These are phyloP conservation scores for Stenichneumon culpator DNA, from an alignment of 2,888 invertebrate species.

Conservation along the genomic window DNA sequence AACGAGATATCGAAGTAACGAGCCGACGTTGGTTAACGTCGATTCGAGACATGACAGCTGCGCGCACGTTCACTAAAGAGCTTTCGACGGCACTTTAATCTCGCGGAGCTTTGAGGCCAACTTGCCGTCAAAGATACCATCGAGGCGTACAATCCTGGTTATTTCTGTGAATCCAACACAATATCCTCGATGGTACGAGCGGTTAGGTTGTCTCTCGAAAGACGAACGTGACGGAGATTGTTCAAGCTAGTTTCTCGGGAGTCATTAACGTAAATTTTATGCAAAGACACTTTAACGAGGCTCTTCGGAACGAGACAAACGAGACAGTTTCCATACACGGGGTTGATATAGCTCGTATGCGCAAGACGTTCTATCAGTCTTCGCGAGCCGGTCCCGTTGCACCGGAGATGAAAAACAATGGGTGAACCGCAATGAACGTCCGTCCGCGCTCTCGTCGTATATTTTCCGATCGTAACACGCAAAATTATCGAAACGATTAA, in stretches of 20 bases:
- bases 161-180: not conserved
- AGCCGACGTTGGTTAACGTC: slow-evolving; percentile 53
- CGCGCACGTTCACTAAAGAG: not conserved
- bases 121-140: not conserved
- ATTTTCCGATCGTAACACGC: not conserved
- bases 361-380: not conserved
- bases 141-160: not conserved
- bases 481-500: not conserved
- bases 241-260: slow-evolving; percentile 11
- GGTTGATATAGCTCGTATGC: not conserved
- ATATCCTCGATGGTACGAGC: not conserved
- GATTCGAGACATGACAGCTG: slow-evolving; percentile 45
- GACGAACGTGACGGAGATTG: not conserved
- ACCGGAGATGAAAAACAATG: not conserved
- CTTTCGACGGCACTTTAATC: slow-evolving; percentile 3
- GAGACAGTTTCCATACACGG: slow-evolving; percentile 26
- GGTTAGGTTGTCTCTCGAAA: not conserved
- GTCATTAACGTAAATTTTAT: slow-evolving; percentile 47
- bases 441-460: not conserved
- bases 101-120: not conserved
- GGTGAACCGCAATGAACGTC: not conserved
- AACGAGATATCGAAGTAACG: slow-evolving; percentile 50
- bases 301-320: slow-evolving; percentile 27
- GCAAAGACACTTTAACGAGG: slow-evolving; percentile 42
- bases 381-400: not conserved